These are phyloP conservation scores for Pholis gunnellus DNA, from an alignment of 2,113 vertebrate species.

Conservation along the genomic window DNA sequence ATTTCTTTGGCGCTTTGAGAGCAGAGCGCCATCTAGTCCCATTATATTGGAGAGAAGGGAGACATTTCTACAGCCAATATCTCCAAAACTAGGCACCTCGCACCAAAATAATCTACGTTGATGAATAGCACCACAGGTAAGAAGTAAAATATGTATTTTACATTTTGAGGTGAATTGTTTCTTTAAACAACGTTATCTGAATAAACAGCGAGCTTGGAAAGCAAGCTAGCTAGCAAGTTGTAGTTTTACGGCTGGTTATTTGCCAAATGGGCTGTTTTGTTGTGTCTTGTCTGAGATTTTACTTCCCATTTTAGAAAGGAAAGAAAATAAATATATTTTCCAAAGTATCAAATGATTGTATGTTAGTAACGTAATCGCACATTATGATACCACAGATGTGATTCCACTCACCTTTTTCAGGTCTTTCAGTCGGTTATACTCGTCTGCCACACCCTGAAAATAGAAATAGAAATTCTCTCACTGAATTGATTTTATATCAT, in stretches of 20 bases:
- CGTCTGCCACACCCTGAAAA: constrained; percentile 85
- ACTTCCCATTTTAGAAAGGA: background rate
- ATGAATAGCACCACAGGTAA: background rate
- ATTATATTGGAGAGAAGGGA: background rate
- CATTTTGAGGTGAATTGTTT: background rate
- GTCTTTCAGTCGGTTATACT: constrained; percentile 88
- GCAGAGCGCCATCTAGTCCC: background rate
- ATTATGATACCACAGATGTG: background rate
- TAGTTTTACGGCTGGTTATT: background rate
- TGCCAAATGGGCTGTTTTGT: background rate
- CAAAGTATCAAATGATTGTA: background rate
- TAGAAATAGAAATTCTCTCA: background rate
- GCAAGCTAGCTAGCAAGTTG: background rate
- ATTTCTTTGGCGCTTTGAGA: background rate
- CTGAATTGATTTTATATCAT: background rate
- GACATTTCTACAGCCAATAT: background rate
- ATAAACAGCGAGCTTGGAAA: background rate
- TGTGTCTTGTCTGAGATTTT: background rate
- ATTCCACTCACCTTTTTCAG: constrained; percentile 84
- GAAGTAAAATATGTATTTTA: background rate
- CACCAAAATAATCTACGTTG: background rate
- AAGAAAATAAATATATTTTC: background rate
- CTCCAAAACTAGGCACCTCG: background rate
- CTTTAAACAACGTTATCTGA: background rate
- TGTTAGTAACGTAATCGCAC: background rate